These are phyloP conservation scores for Xiphophorus hellerii DNA, from an alignment of 2,113 vertebrate genomes.

Conservation along the genomic window DNA sequence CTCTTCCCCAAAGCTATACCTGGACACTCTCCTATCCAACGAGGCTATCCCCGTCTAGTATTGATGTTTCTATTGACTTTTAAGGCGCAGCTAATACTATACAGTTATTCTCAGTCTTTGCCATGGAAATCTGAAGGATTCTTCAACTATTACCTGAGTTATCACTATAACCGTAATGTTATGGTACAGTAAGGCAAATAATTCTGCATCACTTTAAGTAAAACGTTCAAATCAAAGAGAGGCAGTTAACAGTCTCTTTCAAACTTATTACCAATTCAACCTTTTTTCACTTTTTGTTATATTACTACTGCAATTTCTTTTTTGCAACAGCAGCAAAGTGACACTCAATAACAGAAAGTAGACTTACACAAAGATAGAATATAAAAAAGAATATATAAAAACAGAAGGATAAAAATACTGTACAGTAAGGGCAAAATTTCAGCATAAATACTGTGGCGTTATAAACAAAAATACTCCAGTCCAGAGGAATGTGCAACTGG, in stretches of 20 bases:
- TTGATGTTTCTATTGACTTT: conserved; percentile 31
- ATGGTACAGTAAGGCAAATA: conserved; percentile 71
- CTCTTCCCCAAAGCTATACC: conserved; percentile 20
- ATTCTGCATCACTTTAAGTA: conserved; percentile 56
- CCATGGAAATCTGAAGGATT: conserved; percentile 27
- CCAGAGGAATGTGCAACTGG: too few species aligned
- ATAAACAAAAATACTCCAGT: too few species aligned
- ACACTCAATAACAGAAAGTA: too few species aligned
- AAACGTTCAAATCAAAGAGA: conserved; percentile 28
- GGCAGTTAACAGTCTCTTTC: neutral
- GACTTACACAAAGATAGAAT: too few species aligned
- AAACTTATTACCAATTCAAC: neutral
- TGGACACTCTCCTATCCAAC: conserved; percentile 13
- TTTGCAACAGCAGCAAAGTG: neutral
- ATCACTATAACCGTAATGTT: conserved; percentile 59
- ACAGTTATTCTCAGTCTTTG: conserved; percentile 18
- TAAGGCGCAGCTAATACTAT: conserved; percentile 20
- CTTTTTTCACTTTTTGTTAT: neutral
- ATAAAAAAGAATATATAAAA: too few species aligned
- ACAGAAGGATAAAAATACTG: too few species aligned
- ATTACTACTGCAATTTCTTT: neutral
- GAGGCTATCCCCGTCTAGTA: conserved; percentile 12
- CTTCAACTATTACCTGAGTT: conserved; percentile 66
- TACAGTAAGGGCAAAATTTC: too few species aligned
- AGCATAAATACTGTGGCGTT: too few species aligned